A percentile compares a stretch with the other conserved stretches of the same genome.
Conservation (phyloP, 2,888 invertebrate species). For the Pilophorus perplexus region DNA sequence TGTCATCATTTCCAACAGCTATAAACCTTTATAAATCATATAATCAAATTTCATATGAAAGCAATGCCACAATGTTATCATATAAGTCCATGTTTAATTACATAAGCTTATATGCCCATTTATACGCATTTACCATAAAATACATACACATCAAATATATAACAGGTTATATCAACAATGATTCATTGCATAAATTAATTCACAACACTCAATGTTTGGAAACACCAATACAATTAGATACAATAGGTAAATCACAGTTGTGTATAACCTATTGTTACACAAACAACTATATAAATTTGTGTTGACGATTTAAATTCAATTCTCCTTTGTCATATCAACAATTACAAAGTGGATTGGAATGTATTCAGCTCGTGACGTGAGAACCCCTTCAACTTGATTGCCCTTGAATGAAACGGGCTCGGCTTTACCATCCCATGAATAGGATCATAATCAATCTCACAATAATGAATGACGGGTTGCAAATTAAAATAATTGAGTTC, state of each 20-base stretch:
- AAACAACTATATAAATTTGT: constrained; percentile 29
- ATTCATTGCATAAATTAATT: constrained; percentile 37
- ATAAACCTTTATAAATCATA: constrained; percentile 39
- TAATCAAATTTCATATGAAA: constrained; percentile 26
- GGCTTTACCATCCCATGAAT: too few relatives aligned
- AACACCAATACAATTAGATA: constrained; percentile 39
- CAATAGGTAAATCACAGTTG: constrained; percentile 41
- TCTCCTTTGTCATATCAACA: constrained; percentile 4
- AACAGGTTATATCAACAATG: constrained; percentile 39
- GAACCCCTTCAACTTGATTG: neutral
- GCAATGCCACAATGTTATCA: constrained; percentile 32
- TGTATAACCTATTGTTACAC: constrained; percentile 41
- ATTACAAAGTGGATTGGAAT: constrained; percentile 24
- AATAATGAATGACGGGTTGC: neutral
- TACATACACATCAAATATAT: constrained; percentile 41
- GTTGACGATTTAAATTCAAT: constrained; percentile 15
- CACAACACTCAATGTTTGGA: constrained; percentile 39
- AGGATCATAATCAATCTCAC: too few relatives aligned
- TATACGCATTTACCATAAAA: constrained; percentile 37
- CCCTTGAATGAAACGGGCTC: too few relatives aligned
- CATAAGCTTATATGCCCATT: constrained; percentile 29
- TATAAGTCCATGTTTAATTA: constrained; percentile 26
- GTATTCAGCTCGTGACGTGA: constrained; percentile 18
- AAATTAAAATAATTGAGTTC: neutral
- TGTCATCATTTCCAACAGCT: constrained; percentile 30